phyloP scores from a whole-genome alignment of 1,140 invertebrate genomes.

The Drosophila suzukii region DNA sequence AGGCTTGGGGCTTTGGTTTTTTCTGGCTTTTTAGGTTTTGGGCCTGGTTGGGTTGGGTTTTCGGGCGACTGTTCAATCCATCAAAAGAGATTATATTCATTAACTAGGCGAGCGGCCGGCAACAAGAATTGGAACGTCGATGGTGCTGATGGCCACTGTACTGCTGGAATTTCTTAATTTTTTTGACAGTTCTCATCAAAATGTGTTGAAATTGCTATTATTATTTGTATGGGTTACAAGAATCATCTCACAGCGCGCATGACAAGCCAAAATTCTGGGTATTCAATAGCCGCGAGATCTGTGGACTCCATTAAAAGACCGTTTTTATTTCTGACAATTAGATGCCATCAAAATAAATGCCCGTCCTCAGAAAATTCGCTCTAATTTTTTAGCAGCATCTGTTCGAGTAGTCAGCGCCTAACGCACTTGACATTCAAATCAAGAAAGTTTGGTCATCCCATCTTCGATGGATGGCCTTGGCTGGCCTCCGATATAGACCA shows the following conservation, averaged over 20 bases:
- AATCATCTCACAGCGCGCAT: slow-evolving; percentile 70
- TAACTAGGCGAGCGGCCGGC: slow-evolving; percentile 65
- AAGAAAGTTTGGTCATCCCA: slow-evolving; percentile 20
- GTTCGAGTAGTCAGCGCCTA: slow-evolving; percentile 53
- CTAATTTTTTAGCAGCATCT: slow-evolving; percentile 54
- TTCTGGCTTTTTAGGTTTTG: slow-evolving; percentile 13
- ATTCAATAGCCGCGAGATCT: slow-evolving; percentile 58
- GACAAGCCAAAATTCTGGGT: slow-evolving; percentile 55
- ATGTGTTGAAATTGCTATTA: slow-evolving; percentile 79
- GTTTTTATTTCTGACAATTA: slow-evolving; percentile 62
- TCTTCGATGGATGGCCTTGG: slow-evolving; percentile 46
- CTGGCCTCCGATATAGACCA: too few species aligned
- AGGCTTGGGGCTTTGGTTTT: slow-evolving; percentile 19
- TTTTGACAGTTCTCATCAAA: slow-evolving; percentile 81
- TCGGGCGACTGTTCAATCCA: slow-evolving; percentile 70
- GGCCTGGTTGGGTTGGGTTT: slow-evolving; percentile 8
- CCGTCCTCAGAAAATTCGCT: slow-evolving; percentile 40
- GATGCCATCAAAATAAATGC: slow-evolving; percentile 57
- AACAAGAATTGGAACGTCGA: slow-evolving; percentile 34
- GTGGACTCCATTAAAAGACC: slow-evolving; percentile 73
- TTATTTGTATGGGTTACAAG: slow-evolving; percentile 67
- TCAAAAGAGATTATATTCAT: slow-evolving; percentile 82
- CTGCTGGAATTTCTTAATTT: slow-evolving; percentile 77
- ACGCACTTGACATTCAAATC: slow-evolving; percentile 67
- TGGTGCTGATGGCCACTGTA: slow-evolving; percentile 56